phyloP scores from a whole-genome alignment of 2,797 vertebrate species.

The Oreochromis grahami region DNA sequence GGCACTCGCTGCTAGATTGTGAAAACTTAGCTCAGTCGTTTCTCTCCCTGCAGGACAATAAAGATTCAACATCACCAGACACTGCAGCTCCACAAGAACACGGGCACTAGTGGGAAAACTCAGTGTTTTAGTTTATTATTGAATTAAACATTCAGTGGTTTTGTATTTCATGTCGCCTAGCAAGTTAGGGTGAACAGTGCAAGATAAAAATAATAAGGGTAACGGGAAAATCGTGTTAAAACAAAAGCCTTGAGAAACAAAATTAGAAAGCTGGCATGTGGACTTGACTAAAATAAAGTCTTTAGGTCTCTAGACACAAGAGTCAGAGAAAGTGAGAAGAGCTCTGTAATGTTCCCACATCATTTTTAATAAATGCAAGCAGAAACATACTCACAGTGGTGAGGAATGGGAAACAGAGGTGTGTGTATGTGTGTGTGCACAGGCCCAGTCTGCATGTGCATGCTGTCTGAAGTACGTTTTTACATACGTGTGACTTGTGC shows the following conservation, averaged over 20 bases:
- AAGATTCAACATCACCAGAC: slow-evolving; percentile 48
- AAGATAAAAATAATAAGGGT: slow-evolving; percentile 39
- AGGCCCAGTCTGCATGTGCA: slow-evolving; percentile 33
- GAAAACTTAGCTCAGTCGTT: slow-evolving; percentile 36
- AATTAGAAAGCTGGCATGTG: slow-evolving; percentile 27
- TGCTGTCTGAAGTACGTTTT: slow-evolving; percentile 8
- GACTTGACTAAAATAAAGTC: slow-evolving; percentile 23
- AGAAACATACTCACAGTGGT: slow-evolving; percentile 26
- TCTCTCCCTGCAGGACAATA: slow-evolving; percentile 53
- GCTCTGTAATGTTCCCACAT: slow-evolving; percentile 50
- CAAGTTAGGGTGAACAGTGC: slow-evolving; percentile 6
- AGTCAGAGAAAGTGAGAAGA: slow-evolving; percentile 36
- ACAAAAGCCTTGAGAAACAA: slow-evolving; percentile 10
- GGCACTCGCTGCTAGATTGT: slow-evolving; percentile 35
- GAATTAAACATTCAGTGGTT: slow-evolving; percentile 51
- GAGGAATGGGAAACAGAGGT: slow-evolving; percentile 45
- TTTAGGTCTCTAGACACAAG: slow-evolving; percentile 33
- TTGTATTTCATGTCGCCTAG: slow-evolving; percentile 33
- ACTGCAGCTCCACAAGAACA: slow-evolving; percentile 16
- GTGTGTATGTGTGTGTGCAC: slow-evolving; percentile 19
- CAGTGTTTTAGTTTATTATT: slow-evolving; percentile 58
- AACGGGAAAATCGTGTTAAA: slow-evolving; percentile 19
- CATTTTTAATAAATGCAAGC: slow-evolving; percentile 44
- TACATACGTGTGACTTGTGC: neutral
- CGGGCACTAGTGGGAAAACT: slow-evolving; percentile 31